Evolutionary conservation across 2,113 vertebrate genomes (phyloP).

Genomic region (Trematocara nigrifrons): DNA sequence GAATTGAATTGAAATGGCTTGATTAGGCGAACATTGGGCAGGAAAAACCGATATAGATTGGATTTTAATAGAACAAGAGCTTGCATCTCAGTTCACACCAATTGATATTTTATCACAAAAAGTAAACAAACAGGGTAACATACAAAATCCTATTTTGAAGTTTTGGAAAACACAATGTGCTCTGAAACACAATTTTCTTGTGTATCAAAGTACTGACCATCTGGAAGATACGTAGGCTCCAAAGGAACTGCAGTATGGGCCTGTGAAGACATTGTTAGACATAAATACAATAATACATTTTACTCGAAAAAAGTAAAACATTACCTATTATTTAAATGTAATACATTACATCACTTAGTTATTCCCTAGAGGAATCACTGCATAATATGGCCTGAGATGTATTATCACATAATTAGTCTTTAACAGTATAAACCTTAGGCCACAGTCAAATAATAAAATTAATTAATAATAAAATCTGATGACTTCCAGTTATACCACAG

Average conservation of each 20-base stretch:
- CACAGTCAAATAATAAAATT: not conserved
- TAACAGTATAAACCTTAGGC: not conserved
- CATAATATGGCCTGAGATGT: not conserved
- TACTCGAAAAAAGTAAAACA: not conserved
- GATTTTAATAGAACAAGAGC: not conserved
- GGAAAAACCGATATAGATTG: not conserved
- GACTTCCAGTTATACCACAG: not conserved
- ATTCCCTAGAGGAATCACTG: not conserved
- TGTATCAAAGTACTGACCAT: conserved; percentile 50
- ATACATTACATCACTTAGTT: not conserved
- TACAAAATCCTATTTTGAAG: not conserved
- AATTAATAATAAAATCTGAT: not conserved
- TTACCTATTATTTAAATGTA: not conserved
- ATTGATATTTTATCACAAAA: not conserved
- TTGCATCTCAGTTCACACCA: not conserved
- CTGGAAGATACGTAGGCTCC: conserved; percentile 61
- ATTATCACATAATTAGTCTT: not conserved
- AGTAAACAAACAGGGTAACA: not conserved
- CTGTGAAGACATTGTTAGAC: conserved; percentile 13
- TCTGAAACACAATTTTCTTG: not conserved
- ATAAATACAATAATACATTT: not conserved
- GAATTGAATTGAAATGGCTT: not conserved
- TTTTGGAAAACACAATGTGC: not conserved
- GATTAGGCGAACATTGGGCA: not conserved
- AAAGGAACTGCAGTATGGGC: conserved; percentile 58